Conservation (phyloP, 2,797 vertebrate species). For the Ceyx erithaca region DNA sequence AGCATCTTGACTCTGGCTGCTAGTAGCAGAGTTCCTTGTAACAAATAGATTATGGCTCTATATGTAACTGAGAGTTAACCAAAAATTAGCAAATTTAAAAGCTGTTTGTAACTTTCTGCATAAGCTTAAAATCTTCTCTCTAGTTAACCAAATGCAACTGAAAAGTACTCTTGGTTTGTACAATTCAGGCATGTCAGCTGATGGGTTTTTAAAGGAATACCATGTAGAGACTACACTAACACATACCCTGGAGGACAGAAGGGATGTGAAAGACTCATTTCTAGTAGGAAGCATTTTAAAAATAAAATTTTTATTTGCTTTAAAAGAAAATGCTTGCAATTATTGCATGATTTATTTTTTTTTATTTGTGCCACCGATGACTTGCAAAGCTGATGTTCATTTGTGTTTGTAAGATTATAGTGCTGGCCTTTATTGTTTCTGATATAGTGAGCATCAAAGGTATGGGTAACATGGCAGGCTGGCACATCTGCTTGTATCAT, state of each 20-base stretch:
- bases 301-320: background rate
- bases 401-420: background rate
- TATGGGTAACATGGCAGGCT: constrained; percentile 12
- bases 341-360: background rate
- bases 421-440: constrained; percentile 53
- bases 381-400: background rate
- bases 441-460: constrained; percentile 36
- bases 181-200: background rate
- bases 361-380: background rate
- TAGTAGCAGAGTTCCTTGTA: background rate
- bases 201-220: background rate
- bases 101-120: background rate
- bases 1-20: background rate
- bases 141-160: background rate
- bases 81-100: background rate
- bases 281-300: background rate
- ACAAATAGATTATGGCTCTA: background rate
- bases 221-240: background rate
- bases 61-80: background rate
- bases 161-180: background rate
- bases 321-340: background rate
- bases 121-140: background rate
- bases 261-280: background rate
- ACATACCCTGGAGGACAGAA: background rate
- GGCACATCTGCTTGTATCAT: background rate